Percentiles rank a stretch among this genome's conserved stretches.
Evolutionary conservation across 2,113 vertebrate genomes (phyloP).

Genomic region (Cebidichthys violaceus): DNA sequence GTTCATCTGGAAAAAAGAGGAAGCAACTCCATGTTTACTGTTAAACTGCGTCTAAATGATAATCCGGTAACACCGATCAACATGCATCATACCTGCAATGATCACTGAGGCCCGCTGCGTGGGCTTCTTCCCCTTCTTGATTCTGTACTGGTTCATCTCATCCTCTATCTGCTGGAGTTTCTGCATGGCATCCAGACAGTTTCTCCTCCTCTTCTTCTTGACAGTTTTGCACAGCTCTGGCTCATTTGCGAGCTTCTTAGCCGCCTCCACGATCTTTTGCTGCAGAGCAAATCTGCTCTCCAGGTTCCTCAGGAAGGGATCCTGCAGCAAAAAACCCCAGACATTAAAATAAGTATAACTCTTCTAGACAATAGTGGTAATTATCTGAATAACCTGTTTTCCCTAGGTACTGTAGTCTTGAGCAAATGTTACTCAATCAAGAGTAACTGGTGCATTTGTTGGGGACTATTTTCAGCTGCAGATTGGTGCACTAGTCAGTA

Average conservation of each 20-base stretch:
- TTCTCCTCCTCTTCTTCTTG: slow-evolving; percentile 94
- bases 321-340: slow-evolving; percentile 78
- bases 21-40: slow-evolving; percentile 7
- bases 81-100: slow-evolving; percentile 84
- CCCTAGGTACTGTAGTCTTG: neutral
- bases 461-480: neutral
- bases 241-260: slow-evolving; percentile 93
- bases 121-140: slow-evolving; percentile 93
- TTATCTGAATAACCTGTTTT: neutral
- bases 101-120: slow-evolving; percentile 89
- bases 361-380: neutral
- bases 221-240: slow-evolving; percentile 92
- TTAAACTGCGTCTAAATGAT: neutral
- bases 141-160: slow-evolving; percentile 93
- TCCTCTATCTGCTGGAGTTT: slow-evolving; percentile 95
- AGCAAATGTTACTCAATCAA: neutral
- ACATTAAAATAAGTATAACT: slow-evolving; percentile 1
- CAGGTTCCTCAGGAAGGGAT: slow-evolving; percentile 92
- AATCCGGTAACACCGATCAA: neutral
- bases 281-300: slow-evolving; percentile 96
- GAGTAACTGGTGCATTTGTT: neutral
- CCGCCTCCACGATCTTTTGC: slow-evolving; percentile 95
- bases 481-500: neutral
- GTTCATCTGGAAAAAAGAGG: slow-evolving; percentile 87
- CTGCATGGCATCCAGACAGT: slow-evolving; percentile 91